Conservation (phyloP, 2,888 invertebrate species). For the Altica lythri region DNA sequence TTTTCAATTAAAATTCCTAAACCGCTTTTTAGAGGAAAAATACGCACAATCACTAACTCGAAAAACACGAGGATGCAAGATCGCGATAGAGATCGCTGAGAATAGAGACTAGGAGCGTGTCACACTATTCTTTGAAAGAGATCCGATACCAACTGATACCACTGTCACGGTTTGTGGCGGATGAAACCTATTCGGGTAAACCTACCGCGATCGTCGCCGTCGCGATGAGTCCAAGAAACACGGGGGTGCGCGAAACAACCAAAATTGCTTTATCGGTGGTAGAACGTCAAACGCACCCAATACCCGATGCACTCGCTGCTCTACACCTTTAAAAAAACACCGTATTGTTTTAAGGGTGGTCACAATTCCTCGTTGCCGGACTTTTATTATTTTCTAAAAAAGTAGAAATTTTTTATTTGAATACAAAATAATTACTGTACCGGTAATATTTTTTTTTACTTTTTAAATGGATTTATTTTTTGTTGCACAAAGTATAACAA, state of each 20-base stretch:
- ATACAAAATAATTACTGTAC: too few relatives aligned
- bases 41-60: conserved; percentile 10
- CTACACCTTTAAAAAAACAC: too few relatives aligned
- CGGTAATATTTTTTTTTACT: too few relatives aligned
- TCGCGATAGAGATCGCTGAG: conserved; percentile 7
- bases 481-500: too few relatives aligned
- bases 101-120: conserved; percentile 4
- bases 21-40: conserved; percentile 7
- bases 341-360: conserved; percentile 22
- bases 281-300: conserved; percentile 4
- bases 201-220: conserved; percentile 24
- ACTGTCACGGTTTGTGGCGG: conserved; percentile 23
- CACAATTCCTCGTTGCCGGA: conserved; percentile 13
- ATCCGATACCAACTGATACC: conserved; percentile 27
- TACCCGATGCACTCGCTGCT: conserved; percentile 6
- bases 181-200: conserved; percentile 20
- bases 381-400: too few relatives aligned
- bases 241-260: conserved; percentile 17
- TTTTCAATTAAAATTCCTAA: conserved; percentile 14
- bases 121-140: conserved; percentile 1
- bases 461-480: too few relatives aligned
- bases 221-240: conserved; percentile 20
- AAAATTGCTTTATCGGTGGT: conserved; percentile 13
- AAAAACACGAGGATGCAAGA: neutral
- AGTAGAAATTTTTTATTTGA: too few relatives aligned